Conservation (phyloP, 2,797 vertebrate species). For the Anisognathus igniventris region DNA sequence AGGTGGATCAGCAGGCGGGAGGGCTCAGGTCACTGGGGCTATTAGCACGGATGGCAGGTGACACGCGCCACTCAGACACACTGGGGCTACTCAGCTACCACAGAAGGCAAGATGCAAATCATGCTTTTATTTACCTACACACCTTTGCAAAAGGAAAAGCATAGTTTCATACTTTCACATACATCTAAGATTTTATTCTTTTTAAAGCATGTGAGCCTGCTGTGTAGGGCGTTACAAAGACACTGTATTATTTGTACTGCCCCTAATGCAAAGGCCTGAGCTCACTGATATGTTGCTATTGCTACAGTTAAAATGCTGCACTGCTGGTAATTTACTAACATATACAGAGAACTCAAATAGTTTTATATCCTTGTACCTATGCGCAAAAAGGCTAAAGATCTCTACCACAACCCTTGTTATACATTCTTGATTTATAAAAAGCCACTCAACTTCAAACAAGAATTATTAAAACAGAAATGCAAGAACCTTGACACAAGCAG, state of each 20-base stretch:
- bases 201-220: fast-evolving
- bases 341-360: neutral
- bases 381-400: neutral
- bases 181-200: neutral
- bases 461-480: neutral
- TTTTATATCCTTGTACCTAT: neutral
- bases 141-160: neutral
- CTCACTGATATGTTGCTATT: neutral
- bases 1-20: neutral
- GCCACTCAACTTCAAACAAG: neutral
- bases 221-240: neutral
- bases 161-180: neutral
- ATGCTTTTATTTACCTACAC: neutral
- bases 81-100: neutral
- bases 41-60: neutral
- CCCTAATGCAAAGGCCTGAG: neutral
- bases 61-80: neutral
- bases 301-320: neutral
- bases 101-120: neutral
- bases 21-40: fast-evolving
- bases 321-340: neutral
- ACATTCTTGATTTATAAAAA: neutral
- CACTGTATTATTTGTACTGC: neutral
- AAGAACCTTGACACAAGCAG: neutral
- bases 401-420: neutral